These are phyloP conservation scores for Anthophora plumipes DNA, from an alignment of 2,888 invertebrate genomes.

Conservation along the genomic window DNA sequence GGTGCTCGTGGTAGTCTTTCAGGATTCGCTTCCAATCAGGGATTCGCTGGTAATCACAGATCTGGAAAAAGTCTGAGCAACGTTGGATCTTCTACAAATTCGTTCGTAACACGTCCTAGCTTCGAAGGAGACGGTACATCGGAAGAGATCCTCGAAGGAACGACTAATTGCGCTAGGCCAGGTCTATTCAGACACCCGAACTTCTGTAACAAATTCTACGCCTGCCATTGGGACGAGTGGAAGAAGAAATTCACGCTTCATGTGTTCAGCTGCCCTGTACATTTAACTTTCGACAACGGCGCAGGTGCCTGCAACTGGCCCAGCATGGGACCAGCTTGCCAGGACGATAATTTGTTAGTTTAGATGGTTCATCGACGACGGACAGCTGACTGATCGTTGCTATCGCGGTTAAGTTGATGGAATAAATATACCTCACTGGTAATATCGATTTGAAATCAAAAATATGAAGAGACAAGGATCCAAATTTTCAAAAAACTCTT, in stretches of 20 bases:
- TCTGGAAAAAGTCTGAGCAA: slow-evolving; percentile 67
- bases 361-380: slow-evolving; percentile 74
- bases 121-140: slow-evolving; percentile 87
- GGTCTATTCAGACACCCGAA: slow-evolving; percentile 89
- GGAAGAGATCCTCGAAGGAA: slow-evolving; percentile 85
- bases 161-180: slow-evolving; percentile 85
- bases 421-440: too few relatives aligned
- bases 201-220: slow-evolving; percentile 93
- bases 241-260: slow-evolving; percentile 91
- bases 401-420: slow-evolving; percentile 4
- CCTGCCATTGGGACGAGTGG: slow-evolving; percentile 92
- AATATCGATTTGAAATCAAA: too few relatives aligned
- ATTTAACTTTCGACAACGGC: slow-evolving; percentile 90
- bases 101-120: slow-evolving; percentile 73
- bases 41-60: slow-evolving; percentile 53
- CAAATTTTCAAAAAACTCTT: too few relatives aligned
- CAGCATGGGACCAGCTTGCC: slow-evolving; percentile 91
- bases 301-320: slow-evolving; percentile 94
- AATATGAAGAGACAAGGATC: too few relatives aligned
- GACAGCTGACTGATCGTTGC: slow-evolving; percentile 28
- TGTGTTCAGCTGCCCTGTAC: slow-evolving; percentile 92
- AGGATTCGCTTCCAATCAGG: slow-evolving; percentile 1
- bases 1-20: neutral
- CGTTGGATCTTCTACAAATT: slow-evolving; percentile 54
- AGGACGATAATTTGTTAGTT: slow-evolving; percentile 89